A percentile compares a stretch with the other conserved stretches of the same genome.
These are phyloP conservation scores for Epinotia bilunana DNA, from an alignment of 2,888 invertebrate species.

Conservation along the genomic window DNA sequence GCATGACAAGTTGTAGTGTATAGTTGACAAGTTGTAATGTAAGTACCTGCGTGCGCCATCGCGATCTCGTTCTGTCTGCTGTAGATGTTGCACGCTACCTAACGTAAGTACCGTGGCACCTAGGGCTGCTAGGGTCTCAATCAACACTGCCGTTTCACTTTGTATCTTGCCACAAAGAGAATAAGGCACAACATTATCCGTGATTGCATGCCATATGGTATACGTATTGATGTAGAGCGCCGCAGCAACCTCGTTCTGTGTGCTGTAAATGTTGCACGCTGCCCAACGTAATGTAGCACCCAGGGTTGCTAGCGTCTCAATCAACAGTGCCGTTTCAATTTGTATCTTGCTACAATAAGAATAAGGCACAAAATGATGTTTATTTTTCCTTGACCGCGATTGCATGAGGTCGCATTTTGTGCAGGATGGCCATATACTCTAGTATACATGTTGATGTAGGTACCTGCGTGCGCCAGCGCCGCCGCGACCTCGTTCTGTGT, in stretches of 20 bases:
- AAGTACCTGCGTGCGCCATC: conserved; percentile 88
- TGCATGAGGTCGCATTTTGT: too few relatives aligned
- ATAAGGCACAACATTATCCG: too few relatives aligned
- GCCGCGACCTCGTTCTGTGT: conserved; percentile 99
- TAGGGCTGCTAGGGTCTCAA: conserved; percentile 94
- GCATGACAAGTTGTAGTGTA: background rate
- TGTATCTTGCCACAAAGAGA: too few relatives aligned
- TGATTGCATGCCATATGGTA: too few relatives aligned
- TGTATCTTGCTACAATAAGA: too few relatives aligned
- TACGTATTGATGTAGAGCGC: too few relatives aligned
- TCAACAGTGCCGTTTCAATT: too few relatives aligned
- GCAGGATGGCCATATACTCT: too few relatives aligned
- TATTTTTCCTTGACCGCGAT: background rate
- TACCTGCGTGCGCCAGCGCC: conserved; percentile 93
- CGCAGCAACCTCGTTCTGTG: too few relatives aligned
- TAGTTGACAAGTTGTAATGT: background rate
- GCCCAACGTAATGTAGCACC: too few relatives aligned
- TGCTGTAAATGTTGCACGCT: too few relatives aligned
- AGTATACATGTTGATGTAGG: background rate
- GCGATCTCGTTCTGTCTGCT: conserved; percentile 99
- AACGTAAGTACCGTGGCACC: conserved; percentile 97
- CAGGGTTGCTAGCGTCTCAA: too few relatives aligned
- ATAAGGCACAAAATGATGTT: background rate
- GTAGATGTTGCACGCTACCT: conserved; percentile 99
- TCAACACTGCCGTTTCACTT: conserved; percentile 93